Evolutionary conservation across 2,888 invertebrate species (phyloP).

Genomic region (Drosophila diplacantha): DNA sequence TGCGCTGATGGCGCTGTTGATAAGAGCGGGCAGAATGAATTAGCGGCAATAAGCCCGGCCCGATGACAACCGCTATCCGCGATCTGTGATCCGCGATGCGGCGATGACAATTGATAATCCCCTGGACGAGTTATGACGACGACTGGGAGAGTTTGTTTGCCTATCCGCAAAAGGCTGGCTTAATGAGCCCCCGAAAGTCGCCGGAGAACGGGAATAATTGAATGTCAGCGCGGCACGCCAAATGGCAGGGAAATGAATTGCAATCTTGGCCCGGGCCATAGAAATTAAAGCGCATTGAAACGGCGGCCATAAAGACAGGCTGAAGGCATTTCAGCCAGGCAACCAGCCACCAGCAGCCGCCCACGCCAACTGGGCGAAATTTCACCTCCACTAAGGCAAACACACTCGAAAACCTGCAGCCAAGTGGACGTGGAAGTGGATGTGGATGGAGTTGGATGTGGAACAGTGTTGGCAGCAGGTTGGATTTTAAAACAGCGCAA

Average conservation of each 20-base stretch:
- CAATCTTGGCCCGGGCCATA: constrained; percentile 30
- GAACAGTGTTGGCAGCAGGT: constrained; percentile 10
- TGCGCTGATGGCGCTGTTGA: constrained; percentile 68
- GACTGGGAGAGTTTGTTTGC: constrained; percentile 32
- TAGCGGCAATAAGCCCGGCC: constrained; percentile 52
- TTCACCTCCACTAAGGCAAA: constrained; percentile 56
- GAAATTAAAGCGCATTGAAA: constrained; percentile 39
- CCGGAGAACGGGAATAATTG: constrained; percentile 20
- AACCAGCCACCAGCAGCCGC: constrained; percentile 33
- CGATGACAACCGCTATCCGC: constrained; percentile 35
- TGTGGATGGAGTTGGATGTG: constrained; percentile 14
- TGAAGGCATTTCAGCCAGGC: constrained; percentile 55
- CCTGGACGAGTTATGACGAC: constrained; percentile 27
- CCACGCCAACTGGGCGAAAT: constrained; percentile 56
- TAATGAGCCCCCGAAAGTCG: constrained; percentile 28
- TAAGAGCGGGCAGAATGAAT: constrained; percentile 64
- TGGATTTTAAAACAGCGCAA: background rate
- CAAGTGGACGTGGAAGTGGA: constrained; percentile 45
- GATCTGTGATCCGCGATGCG: constrained; percentile 8
- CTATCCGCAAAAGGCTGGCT: constrained; percentile 19
- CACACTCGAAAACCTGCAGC: constrained; percentile 52
- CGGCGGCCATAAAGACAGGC: constrained; percentile 50
- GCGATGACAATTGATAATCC: constrained; percentile 45
- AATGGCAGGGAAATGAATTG: constrained; percentile 48
- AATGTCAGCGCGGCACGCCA: constrained; percentile 27